Evolutionary conservation across 1,140 invertebrate species (phyloP).

Genomic region (Lucilia cuprina): DNA sequence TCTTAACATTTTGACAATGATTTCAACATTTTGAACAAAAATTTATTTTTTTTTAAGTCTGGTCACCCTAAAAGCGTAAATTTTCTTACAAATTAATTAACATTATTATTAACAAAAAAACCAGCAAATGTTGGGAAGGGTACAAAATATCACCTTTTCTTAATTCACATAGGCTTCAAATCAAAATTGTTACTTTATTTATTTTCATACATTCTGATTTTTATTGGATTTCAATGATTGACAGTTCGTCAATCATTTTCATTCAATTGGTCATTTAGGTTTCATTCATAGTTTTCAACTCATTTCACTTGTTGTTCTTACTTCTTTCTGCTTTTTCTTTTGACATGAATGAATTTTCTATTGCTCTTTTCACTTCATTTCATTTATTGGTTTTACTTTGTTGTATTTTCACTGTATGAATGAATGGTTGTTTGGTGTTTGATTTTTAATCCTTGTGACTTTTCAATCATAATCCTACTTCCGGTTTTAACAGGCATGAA

Average conservation of each 20-base stretch:
- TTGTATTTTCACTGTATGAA: neutral
- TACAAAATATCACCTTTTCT: neutral
- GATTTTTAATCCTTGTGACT: conserved; percentile 16
- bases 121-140: neutral
- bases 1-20: too few species aligned
- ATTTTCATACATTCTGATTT: neutral
- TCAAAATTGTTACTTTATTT: neutral
- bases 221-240: neutral
- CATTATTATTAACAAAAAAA: neutral
- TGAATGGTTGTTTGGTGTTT: neutral
- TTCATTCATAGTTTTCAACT: neutral
- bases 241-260: conserved; percentile 24
- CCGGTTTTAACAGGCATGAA: conserved; percentile 10
- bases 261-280: neutral
- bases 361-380: neutral
- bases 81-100: neutral
- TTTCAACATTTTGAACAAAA: neutral
- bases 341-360: conserved; percentile 19
- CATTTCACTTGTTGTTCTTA: neutral
- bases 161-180: neutral
- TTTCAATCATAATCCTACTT: conserved; percentile 25
- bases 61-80: neutral
- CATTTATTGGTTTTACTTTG: neutral
- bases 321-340: neutral
- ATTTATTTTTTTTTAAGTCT: too few species aligned